Percentiles rank a stretch among this genome's conserved stretches.
Evolutionary conservation across 2,888 invertebrate species (phyloP).

Genomic region (Hydraecia micacea): DNA sequence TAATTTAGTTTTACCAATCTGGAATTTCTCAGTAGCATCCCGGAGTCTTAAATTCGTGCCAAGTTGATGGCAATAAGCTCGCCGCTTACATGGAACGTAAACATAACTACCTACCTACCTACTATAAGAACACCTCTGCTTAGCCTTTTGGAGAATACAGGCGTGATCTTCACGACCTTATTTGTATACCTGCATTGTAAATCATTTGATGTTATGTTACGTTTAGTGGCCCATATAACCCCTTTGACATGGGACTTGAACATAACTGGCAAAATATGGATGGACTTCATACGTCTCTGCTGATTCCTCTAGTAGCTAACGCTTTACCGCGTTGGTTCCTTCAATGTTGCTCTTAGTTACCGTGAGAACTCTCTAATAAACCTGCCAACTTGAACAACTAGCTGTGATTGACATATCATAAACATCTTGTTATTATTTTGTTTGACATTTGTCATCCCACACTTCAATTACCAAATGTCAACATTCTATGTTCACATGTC

Average conservation of each 20-base stretch:
- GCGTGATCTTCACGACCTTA: neutral
- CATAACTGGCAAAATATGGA: neutral
- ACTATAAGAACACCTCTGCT: neutral
- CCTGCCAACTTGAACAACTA: neutral
- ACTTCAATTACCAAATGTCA: conserved; percentile 47
- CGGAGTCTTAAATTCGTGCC: neutral
- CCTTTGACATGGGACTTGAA: neutral
- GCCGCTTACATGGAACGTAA: neutral
- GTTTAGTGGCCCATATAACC: too few relatives aligned
- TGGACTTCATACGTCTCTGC: neutral
- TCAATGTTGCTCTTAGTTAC: neutral
- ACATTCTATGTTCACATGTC: conserved; percentile 27
- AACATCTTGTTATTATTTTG: conserved; percentile 11
- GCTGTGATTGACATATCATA: conserved; percentile 8
- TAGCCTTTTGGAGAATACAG: neutral
- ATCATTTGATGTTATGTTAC: neutral
- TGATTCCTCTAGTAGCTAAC: neutral
- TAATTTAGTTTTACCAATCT: neutral
- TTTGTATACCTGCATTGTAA: too few relatives aligned
- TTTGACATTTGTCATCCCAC: conserved; percentile 16
- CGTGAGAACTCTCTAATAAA: conserved; percentile 23
- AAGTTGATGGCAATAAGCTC: neutral
- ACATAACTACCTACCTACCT: neutral
- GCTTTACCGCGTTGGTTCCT: neutral
- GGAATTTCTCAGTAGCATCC: neutral